Base-by-base conservation (phyloP, 37 sponge, comb jelly and placozoan species). In the Hexactinellida sp. region DNA sequence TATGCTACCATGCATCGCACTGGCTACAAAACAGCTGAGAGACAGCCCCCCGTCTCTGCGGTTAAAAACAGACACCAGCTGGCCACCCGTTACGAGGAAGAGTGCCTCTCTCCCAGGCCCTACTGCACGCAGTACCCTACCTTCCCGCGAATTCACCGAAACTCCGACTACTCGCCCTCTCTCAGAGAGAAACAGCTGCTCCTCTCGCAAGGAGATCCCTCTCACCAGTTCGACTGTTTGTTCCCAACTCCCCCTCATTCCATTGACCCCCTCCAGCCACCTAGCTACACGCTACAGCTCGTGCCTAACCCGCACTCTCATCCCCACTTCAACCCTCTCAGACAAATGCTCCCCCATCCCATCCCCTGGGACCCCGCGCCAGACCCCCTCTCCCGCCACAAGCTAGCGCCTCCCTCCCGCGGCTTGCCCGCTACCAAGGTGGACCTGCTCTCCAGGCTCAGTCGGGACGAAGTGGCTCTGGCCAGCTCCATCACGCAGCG, bases 211-310 rank as follows among this genome's bases (percentile, higher is more conserved):
- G 52, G 52, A 16, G 52, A 47, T 9, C 9, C 16, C 13, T 47
- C 52, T 47, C 76, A 10, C 34, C 30, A 63, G 5, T 63, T 25
- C 30, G 76, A 63, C 34, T 3, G 32, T n/a, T 23, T 63, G 28
- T 63, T 21, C 34, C 25, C 76, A n/a, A 1, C 76, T 32, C 76
- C 76, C 25, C 28, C 25, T 63, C 76, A 63, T 23, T 7, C 34
- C 19, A 10, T 63, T n/a, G 30, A n/a, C 13, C 76, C 21, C 76
- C 13, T 21, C 76, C 76, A 10, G 76, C 76, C 76, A 7, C 76
- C 76, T 63, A 63, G 76, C 76, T 63, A 63, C 76, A 63, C 76
- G 5, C 76, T 63, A n/a, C 76, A 63, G 76, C 76, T 63, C 32
- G 76, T 63, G 34, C 76, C 76, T 10, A 63, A 7, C 3, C 52